These are phyloP conservation scores for Euura lappo DNA, from an alignment of 1,140 invertebrate species.

Conservation along the genomic window DNA sequence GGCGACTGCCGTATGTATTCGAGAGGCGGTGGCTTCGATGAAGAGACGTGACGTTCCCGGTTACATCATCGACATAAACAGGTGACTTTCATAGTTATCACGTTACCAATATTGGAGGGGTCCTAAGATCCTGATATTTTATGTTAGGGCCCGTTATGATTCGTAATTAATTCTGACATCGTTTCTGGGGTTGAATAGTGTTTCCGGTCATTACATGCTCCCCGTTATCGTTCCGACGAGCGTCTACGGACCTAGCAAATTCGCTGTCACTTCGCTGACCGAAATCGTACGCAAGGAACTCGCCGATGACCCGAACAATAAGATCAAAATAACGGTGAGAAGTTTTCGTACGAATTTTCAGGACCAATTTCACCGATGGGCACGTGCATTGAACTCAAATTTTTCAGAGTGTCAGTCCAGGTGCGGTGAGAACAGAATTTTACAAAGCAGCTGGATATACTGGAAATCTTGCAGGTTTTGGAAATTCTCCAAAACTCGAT, in stretches of 20 bases:
- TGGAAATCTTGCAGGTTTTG: constrained; percentile 27
- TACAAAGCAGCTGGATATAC: constrained; percentile 41
- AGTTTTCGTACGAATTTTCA: constrained; percentile 12
- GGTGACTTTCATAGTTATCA: constrained; percentile 47
- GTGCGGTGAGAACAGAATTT: constrained; percentile 67
- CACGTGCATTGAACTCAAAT: too few relatives aligned
- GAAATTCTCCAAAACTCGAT: constrained; percentile 45
- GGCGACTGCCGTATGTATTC: constrained; percentile 69
- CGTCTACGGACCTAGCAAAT: constrained; percentile 73
- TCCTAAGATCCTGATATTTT: constrained; percentile 20
- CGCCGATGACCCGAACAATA: constrained; percentile 53
- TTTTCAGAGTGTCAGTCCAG: constrained; percentile 66
- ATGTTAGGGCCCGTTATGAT: too few relatives aligned
- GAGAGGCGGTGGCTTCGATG: constrained; percentile 73
- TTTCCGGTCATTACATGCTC: constrained; percentile 41
- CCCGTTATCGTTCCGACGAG: constrained; percentile 33
- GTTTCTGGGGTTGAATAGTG: constrained; percentile 32
- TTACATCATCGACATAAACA: constrained; percentile 74
- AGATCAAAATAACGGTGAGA: constrained; percentile 72
- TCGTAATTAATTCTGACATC: too few relatives aligned
- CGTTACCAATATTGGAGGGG: neutral
- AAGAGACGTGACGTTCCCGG: constrained; percentile 66
- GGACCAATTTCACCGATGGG: too few relatives aligned
- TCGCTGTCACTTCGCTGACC: constrained; percentile 71
- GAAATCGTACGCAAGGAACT: constrained; percentile 72